Conservation (phyloP, 2,113 vertebrate genomes). For the mouse (Mus musculus) region GRCm39 chr5:46669001-46669500, state of each 20-base stretch:
- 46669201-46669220: background rate
- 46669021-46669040: background rate
- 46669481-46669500: background rate
- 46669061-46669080: background rate
- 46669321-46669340: background rate
- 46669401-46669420: background rate
- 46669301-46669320: background rate
- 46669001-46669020: background rate
- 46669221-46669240: background rate
- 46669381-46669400: background rate
- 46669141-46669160: background rate
- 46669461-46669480: background rate
- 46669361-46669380: background rate
- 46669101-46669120: background rate
- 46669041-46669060: background rate
- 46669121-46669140: background rate
- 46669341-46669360: background rate
- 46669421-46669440: background rate
- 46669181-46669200: background rate
- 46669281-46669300: background rate
- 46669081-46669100: background rate
- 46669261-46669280: background rate
- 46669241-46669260: background rate
- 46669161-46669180: background rate
- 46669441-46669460: background rate